Base-by-base conservation (phyloP, 2,888 invertebrate genomes). In the Platypus cylindrus region DNA sequence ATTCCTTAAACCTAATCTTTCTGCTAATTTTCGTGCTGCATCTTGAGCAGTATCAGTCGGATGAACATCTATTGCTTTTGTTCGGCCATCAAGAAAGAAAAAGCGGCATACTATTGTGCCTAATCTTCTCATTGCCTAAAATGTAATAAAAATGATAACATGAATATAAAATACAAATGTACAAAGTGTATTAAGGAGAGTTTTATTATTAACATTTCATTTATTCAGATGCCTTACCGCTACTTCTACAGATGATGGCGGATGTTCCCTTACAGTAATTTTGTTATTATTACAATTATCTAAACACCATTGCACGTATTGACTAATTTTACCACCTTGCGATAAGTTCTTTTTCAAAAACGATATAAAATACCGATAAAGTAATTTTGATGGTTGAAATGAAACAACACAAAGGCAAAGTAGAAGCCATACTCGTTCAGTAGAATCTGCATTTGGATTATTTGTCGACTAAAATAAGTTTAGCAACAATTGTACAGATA, bases 1-100 rank as follows among this genome's bases (percentile, higher is more conserved):
- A 34, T 80, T 79, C 28, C 78, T 68, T 14, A 94, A 69, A 16
- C 84, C 86, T 32, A 87, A 68, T 58, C 91, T 85, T 59, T 90
- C 87, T 0, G 91, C 89, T 17, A 94, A 67, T 48, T 89, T 82
- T 2, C 79, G 74, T 3, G 91, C 81, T 0, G 91, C 90, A 53
- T 91, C 91, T 14, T 82, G 79, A 0, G 90, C 90, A 2, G 91
- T 91, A 58, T 94, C 91, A 1, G 87, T 87, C 1, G 93, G 90
- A 65, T 91, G 90, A 15, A 94, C 85, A 60, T 91, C 90, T 43
- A 94, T 86, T 0, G 93, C 91, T 61, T 93, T 94, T 1, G 91
- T 91, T 35, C 91, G 75, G 0, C 91, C 90, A 61, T 94, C 93
- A 58, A 94, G 70, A 66, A 94, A 91, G 68, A 90, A 90, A 64